Percentiles rank a stretch among this genome's conserved stretches.
Conservation (phyloP, 2,797 vertebrate genomes). For the Poecilia picta region DNA sequence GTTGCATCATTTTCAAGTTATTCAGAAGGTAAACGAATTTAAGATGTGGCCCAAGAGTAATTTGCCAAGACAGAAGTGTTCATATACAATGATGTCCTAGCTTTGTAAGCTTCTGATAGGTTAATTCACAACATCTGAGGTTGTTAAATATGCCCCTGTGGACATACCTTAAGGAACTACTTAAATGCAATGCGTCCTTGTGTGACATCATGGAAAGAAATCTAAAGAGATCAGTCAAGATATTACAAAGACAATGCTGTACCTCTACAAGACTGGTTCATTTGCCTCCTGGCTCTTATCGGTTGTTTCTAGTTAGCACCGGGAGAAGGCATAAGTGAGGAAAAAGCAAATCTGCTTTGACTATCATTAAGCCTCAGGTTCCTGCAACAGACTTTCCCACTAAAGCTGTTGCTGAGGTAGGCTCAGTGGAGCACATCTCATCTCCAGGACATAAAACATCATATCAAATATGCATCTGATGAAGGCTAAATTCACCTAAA, state of each 20-base stretch:
- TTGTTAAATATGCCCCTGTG: not conserved
- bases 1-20: not conserved
- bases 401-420: not conserved
- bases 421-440: conserved; percentile 9
- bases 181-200: not conserved
- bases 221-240: not conserved
- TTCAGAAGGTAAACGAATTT: not conserved
- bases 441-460: conserved; percentile 28
- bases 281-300: not conserved
- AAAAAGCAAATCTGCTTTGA: conserved; percentile 15
- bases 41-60: not conserved
- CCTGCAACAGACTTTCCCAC: conserved; percentile 32
- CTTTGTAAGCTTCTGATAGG: not conserved
- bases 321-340: not conserved
- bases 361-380: conserved; percentile 32
- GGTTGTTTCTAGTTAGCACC: too few relatives aligned
- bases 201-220: not conserved
- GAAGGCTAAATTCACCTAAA: conserved; percentile 27
- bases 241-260: not conserved
- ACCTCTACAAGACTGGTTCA: not conserved
- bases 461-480: conserved; percentile 23
- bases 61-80: not conserved
- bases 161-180: not conserved
- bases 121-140: not conserved
- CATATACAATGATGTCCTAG: not conserved